phyloP scores from a whole-genome alignment of 2,113 vertebrate species.

The Irena cyanogastra region DNA sequence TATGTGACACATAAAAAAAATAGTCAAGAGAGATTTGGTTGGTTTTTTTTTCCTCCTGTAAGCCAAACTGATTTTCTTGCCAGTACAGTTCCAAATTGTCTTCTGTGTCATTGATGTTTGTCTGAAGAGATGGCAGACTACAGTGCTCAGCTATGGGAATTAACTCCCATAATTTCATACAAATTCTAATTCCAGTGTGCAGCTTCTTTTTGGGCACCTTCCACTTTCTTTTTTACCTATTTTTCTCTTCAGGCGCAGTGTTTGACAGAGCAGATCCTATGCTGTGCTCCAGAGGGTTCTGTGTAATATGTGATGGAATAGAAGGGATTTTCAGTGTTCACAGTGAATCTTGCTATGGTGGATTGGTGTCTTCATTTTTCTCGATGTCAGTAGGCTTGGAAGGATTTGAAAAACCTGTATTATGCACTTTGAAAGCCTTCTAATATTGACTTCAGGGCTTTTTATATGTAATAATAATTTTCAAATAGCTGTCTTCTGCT shows the following conservation, averaged over 20 bases:
- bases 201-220: neutral
- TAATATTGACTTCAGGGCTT: neutral
- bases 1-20: neutral
- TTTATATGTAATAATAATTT: neutral
- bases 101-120: neutral
- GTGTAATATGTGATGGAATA: neutral
- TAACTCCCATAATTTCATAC: neutral
- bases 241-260: neutral
- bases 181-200: neutral
- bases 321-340: neutral
- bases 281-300: neutral
- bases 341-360: neutral
- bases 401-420: neutral
- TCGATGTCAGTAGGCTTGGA: neutral
- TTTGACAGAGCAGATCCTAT: neutral
- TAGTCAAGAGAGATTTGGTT: neutral
- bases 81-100: neutral
- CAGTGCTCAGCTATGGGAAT: neutral
- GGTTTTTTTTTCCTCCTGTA: neutral
- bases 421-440: neutral
- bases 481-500: neutral
- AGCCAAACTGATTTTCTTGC: neutral
- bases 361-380: neutral
- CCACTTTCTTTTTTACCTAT: fast-evolving
- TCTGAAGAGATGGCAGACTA: neutral